Percentiles rank a stretch among this genome's conserved stretches.
phyloP scores from a whole-genome alignment of 2,113 vertebrate species.

The Neogobius melanostomus region DNA sequence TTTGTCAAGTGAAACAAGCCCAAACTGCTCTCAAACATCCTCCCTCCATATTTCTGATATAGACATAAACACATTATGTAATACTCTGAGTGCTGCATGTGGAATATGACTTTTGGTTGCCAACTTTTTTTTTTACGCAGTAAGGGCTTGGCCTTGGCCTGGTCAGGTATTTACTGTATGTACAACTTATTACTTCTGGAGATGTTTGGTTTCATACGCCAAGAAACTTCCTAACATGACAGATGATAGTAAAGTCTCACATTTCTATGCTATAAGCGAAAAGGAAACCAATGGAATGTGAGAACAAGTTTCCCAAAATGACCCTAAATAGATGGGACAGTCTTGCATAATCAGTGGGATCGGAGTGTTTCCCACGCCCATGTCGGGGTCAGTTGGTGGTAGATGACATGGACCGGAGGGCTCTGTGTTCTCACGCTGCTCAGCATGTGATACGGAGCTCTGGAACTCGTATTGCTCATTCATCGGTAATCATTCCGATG shows the following conservation, averaged over 20 bases:
- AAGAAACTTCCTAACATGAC: constrained; percentile 1
- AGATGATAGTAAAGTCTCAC: neutral
- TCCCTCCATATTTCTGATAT: neutral
- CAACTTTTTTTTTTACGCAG: constrained; percentile 32
- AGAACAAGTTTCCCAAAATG: constrained; percentile 10
- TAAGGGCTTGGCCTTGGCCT: constrained; percentile 20
- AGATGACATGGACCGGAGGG: constrained; percentile 64
- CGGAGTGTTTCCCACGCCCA: constrained; percentile 69
- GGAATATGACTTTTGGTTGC: constrained; percentile 18
- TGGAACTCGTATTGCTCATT: constrained; percentile 26
- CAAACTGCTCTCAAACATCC: neutral
- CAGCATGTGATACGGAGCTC: constrained; percentile 59
- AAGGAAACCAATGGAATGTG: neutral
- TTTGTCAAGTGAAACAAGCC: neutral
- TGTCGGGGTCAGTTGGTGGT: constrained; percentile 49
- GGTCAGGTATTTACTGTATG: neutral
- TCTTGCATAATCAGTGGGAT: constrained; percentile 45
- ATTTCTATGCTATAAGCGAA: neutral
- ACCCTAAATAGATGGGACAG: constrained; percentile 36
- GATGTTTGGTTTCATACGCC: constrained; percentile 1
- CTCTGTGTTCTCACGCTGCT: constrained; percentile 74
- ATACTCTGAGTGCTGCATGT: constrained; percentile 10
- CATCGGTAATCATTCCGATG: too few relatives aligned
- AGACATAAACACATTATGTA: constrained; percentile 23
- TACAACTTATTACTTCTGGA: neutral